A percentile compares a stretch with the other conserved stretches of the same genome.
These are phyloP conservation scores for Pseudois nayaur DNA, from an alignment of 2,113 vertebrate species.

Conservation along the genomic window DNA sequence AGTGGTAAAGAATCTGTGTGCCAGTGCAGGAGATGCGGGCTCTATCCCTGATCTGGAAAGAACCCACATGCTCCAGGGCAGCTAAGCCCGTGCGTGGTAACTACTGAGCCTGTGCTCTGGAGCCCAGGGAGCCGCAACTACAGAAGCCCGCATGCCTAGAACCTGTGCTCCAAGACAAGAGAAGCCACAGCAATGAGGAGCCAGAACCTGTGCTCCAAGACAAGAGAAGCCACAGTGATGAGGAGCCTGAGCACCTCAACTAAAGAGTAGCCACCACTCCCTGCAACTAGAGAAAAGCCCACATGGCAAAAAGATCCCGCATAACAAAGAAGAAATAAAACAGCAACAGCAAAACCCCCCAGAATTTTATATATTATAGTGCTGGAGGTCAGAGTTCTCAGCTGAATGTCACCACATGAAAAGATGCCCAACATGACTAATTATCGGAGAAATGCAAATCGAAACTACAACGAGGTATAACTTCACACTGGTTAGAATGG, in stretches of 20 bases:
- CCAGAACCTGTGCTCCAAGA: not conserved
- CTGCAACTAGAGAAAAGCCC: not conserved
- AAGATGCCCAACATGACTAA: not conserved
- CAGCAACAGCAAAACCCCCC: not conserved
- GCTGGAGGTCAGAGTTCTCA: not conserved
- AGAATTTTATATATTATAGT: not conserved
- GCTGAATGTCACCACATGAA: not conserved
- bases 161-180: not conserved
- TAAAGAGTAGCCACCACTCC: not conserved
- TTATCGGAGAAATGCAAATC: not conserved
- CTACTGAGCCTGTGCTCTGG: not conserved
- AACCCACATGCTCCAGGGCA: not conserved
- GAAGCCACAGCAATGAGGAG: not conserved
- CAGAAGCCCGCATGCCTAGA: not conserved
- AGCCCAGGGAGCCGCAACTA: not conserved
- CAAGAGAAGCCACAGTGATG: not conserved
- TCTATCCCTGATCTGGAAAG: not conserved
- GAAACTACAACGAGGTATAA: not conserved
- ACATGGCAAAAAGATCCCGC: not conserved
- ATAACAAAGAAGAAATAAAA: not conserved
- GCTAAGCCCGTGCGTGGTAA: not conserved
- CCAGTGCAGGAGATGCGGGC: not conserved
- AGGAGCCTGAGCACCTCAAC: not conserved
- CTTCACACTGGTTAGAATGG: not conserved
- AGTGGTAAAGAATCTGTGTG: not conserved